phyloP scores from a whole-genome alignment of 2,888 invertebrate genomes.

The Bedellia somnulentella region DNA sequence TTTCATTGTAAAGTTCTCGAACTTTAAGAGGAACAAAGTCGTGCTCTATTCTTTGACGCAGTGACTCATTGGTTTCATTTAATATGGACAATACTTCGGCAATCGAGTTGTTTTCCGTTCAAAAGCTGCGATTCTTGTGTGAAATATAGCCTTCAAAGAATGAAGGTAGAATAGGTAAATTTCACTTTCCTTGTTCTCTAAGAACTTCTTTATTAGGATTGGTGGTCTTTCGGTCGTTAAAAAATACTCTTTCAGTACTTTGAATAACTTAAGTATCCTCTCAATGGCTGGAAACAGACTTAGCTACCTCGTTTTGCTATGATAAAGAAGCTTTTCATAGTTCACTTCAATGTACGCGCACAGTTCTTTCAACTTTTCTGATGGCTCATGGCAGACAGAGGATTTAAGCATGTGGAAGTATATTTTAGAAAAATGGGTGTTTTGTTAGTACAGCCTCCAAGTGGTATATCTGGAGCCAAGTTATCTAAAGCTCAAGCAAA shows the following conservation, averaged over 20 bases:
- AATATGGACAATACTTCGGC: not conserved
- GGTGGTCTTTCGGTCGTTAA: not conserved
- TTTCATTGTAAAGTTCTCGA: not conserved
- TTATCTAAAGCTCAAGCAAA: too few relatives aligned
- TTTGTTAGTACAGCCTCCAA: too few relatives aligned
- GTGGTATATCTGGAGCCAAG: too few relatives aligned
- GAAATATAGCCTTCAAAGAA: not conserved
- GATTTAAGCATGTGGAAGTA: too few relatives aligned
- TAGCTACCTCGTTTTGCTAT: not conserved
- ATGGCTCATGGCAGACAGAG: too few relatives aligned
- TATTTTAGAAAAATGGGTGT: too few relatives aligned
- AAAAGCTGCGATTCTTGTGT: not conserved
- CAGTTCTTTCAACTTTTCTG: not conserved
- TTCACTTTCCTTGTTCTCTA: not conserved
- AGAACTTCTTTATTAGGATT: not conserved
- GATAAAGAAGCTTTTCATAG: not conserved
- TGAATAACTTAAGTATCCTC: not conserved
- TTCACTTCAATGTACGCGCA: not conserved
- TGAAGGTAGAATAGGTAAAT: not conserved
- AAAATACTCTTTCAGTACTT: not conserved
- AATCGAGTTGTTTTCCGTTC: not conserved
- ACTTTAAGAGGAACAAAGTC: not conserved
- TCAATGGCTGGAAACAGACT: not conserved
- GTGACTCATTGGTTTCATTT: not conserved
- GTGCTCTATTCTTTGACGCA: not conserved